Percentiles rank a stretch among this genome's conserved stretches.
Evolutionary conservation across 2,113 vertebrate genomes (phyloP).

Genomic region (Aspiorhynchus laticeps): DNA sequence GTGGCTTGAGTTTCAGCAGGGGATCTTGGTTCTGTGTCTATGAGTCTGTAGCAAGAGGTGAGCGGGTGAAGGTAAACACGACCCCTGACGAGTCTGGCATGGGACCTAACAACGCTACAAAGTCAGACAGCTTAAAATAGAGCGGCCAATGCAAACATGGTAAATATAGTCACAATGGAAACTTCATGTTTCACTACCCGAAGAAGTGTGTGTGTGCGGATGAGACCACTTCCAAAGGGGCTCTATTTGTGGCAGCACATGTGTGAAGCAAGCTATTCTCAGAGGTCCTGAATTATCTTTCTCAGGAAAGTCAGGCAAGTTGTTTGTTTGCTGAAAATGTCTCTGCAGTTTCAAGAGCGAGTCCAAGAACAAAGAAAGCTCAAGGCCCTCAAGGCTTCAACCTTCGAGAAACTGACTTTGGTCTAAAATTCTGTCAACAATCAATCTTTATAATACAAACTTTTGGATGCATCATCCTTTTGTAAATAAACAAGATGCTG

Average conservation of each 20-base stretch:
- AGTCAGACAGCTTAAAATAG: slow-evolving; percentile 49
- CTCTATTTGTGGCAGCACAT: slow-evolving; percentile 35
- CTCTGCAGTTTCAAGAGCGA: slow-evolving; percentile 14
- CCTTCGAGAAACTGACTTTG: not conserved
- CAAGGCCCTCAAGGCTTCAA: not conserved
- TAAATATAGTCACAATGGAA: slow-evolving; percentile 57
- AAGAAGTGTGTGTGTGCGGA: slow-evolving; percentile 32
- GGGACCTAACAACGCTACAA: slow-evolving; percentile 6
- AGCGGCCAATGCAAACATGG: slow-evolving; percentile 13
- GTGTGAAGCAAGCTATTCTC: slow-evolving; percentile 32
- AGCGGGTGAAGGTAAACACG: slow-evolving; percentile 20
- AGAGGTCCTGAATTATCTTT: slow-evolving; percentile 32
- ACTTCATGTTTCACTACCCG: not conserved
- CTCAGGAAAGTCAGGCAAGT: not conserved
- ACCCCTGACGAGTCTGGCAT: slow-evolving; percentile 47
- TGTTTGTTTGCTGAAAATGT: slow-evolving; percentile 35
- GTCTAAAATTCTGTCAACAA: not conserved
- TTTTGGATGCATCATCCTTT: not conserved
- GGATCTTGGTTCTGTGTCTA: slow-evolving; percentile 55
- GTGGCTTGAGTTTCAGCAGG: slow-evolving; percentile 59
- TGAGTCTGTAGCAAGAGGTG: slow-evolving; percentile 1
- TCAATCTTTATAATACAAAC: not conserved
- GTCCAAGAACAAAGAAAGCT: not conserved
- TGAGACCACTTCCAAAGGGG: not conserved
- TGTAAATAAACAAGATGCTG: not conserved